Percentiles rank a stretch among this genome's conserved stretches.
These are phyloP conservation scores for Diachasmimorpha longicaudata DNA, from an alignment of 1,140 invertebrate genomes.

Conservation along the genomic window DNA sequence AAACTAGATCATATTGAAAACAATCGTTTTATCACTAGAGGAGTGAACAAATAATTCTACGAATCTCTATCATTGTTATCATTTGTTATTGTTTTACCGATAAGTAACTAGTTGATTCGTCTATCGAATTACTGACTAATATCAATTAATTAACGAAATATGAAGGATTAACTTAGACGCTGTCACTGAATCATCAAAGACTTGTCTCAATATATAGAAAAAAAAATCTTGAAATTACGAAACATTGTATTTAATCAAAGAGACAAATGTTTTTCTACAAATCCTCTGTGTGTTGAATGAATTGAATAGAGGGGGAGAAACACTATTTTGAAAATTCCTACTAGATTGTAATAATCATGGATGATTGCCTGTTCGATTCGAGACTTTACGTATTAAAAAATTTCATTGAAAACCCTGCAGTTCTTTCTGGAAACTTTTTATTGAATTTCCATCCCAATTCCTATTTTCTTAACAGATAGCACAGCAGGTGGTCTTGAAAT, in stretches of 20 bases:
- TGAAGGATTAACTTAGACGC: neutral
- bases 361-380: slow-evolving; percentile 17
- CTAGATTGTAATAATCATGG: neutral
- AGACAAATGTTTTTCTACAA: neutral
- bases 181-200: neutral
- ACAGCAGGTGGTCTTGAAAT: too few relatives aligned
- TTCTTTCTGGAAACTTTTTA: too few relatives aligned
- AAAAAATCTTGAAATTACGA: neutral
- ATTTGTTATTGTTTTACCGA: neutral
- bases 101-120: neutral
- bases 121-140: neutral
- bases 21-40: neutral
- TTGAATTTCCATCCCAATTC: too few relatives aligned
- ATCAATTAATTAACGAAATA: neutral
- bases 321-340: neutral
- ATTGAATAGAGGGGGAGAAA: neutral
- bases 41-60: neutral
- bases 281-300: neutral
- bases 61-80: neutral
- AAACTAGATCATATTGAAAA: neutral
- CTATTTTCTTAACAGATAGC: too few relatives aligned
- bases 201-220: neutral
- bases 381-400: neutral
- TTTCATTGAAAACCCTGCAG: too few relatives aligned
- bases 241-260: neutral